Evolutionary conservation across 2,888 invertebrate species (phyloP), one percentile per base, ranked within the genome.

Genomic region (Temnothorax ravouxi): DNA sequence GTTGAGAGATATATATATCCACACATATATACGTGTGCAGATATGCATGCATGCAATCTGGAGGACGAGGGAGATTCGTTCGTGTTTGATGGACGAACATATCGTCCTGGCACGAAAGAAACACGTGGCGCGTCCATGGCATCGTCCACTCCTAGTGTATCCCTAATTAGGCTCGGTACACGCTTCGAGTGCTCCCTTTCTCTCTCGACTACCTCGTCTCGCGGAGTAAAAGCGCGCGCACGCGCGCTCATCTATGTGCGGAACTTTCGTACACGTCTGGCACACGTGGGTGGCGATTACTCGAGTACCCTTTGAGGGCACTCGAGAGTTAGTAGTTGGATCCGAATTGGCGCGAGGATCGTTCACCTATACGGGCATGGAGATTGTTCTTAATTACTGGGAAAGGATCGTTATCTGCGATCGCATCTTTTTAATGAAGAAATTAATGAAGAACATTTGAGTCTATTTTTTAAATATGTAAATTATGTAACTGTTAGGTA

Each of bases 101-200:
- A 76, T 64, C 76, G 52, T 52, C 18, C 75, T 52, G 66, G 83
- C 75, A 83, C 15, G 85, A 84, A 87, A 88, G 88, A 88, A 86
- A 87, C 91, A 91, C 91, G 92, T 92, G 91, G 91, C 91, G 72
- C 85, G 87, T 87, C 85, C 88, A 85, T 87, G 87, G 89, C 89
- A 87, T 86, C 89, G 89, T 90, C 89, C 89, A 87, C 88, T 86
- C 74, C 88, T 86, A 89, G 87, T 88, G 87, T 89, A 90, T 89
- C 89, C 91, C 92, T 93, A 93, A 93, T 93, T 93, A 92, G 88
- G 88, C 88, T 86, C 86, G 79, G 86, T 88, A 81, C 86, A 85
- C 86, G 88, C 71, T 88, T 88, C 84, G 84, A 90, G 90, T 84
- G 84, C 83, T 67, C 88, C 87, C 71, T 61, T 29, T 67, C 56